These are phyloP conservation scores for Lycopodina hypogea DNA, from an alignment of 37 sponge, comb jelly and placozoan species.

Conservation along the genomic window DNA sequence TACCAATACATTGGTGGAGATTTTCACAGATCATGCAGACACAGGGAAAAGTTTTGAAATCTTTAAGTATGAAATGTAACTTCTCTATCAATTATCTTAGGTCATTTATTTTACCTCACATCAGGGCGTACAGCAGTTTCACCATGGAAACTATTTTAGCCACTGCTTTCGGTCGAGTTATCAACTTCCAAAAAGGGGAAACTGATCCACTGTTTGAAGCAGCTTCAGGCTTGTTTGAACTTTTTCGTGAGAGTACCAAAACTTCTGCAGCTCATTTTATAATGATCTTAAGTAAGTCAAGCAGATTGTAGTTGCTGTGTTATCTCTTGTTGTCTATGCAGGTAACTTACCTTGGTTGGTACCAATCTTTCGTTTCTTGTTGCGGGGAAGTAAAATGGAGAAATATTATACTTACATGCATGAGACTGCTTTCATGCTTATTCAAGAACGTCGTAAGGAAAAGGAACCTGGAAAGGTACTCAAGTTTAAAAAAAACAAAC, in stretches of 20 bases:
- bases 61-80: slow-evolving; percentile 19
- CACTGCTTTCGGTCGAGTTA: slow-evolving; percentile 56
- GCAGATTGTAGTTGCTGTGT: background rate
- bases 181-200: slow-evolving; percentile 36
- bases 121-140: slow-evolving; percentile 16
- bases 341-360: slow-evolving; percentile 32
- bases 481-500: too few species aligned
- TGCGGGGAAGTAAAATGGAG: background rate
- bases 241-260: background rate
- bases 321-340: background rate
- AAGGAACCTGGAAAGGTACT: background rate
- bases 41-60: slow-evolving; percentile 43
- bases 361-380: slow-evolving; percentile 2
- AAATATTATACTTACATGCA: background rate
- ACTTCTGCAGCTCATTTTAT: background rate
- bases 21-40: slow-evolving; percentile 21
- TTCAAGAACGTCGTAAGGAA: background rate
- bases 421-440: background rate
- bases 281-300: background rate
- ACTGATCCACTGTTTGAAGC: slow-evolving; percentile 45
- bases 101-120: slow-evolving; percentile 25
- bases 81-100: background rate
- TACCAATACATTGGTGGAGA: slow-evolving; percentile 12
- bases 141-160: slow-evolving; percentile 70
- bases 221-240: slow-evolving; percentile 14